These are phyloP conservation scores for Chloroceryle amazona DNA, from an alignment of 2,797 vertebrate species.

Conservation along the genomic window DNA sequence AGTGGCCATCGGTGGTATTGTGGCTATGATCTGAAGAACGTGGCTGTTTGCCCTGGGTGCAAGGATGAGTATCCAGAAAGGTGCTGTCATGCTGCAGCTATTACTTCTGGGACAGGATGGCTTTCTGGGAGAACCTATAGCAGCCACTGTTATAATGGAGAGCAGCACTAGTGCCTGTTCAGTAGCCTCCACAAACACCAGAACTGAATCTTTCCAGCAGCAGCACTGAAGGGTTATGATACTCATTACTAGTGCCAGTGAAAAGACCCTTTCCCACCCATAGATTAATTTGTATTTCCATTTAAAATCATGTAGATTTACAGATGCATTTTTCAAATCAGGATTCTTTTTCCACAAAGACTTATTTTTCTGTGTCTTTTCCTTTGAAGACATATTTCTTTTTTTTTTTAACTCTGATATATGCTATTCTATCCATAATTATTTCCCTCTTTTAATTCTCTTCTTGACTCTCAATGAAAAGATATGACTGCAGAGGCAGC, in stretches of 20 bases:
- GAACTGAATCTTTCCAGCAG: not conserved
- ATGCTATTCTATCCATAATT: rapidly evolving
- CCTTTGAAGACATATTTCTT: not conserved
- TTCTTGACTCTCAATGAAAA: not conserved
- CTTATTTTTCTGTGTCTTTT: not conserved
- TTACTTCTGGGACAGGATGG: not conserved
- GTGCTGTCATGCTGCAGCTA: not conserved
- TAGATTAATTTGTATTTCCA: not conserved
- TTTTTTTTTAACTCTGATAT: not conserved
- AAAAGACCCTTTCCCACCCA: not conserved
- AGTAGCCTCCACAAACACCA: not conserved
- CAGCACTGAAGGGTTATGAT: not conserved
- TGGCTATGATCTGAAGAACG: rapidly evolving
- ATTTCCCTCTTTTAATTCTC: not conserved
- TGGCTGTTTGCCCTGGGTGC: not conserved
- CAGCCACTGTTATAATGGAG: rapidly evolving
- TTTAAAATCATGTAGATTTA: not conserved
- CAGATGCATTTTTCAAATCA: not conserved
- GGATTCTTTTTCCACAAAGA: not conserved
- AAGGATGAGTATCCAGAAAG: not conserved
- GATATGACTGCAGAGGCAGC: not conserved
- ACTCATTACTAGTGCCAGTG: not conserved
- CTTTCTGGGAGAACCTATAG: not conserved
- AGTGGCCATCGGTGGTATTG: not conserved
- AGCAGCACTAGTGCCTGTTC: rapidly evolving